Base-by-base conservation (phyloP, 2,113 vertebrate genomes). In the Talpa occidentalis region DNA sequence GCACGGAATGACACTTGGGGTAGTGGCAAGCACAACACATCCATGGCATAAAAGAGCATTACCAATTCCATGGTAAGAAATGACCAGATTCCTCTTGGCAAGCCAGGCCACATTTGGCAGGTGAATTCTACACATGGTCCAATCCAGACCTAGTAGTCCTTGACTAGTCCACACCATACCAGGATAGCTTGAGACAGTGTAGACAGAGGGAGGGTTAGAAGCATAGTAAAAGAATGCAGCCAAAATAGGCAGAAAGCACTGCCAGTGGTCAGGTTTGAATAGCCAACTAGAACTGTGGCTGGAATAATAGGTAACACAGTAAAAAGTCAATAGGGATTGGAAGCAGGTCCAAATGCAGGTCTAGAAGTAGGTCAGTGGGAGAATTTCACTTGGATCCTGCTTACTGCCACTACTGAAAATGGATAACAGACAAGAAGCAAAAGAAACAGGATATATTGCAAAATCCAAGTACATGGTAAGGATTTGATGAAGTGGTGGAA, bases 231-330 rank as follows among this genome's bases (percentile, higher is more conserved):
- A 6, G 15, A 84, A 74, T 44, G 5, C 26, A 47, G 54, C 80
- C 64, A 90, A 94, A 85, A 32, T 60, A 76, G 91, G 60, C 83
- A 70, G 59, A 91, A 93, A 90, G 28, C 9, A 22, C 35, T 62
- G 54, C 56, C 66, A 79, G 4, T 40, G 60, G 59, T 84, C 44
- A 88, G 17, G 21, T 79, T 60, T 35, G 60, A 88, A 91, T 10
- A 79, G 70, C 28, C 54, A 66, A 52, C 15, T 62, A 17, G 67
- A 72, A 6, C 32, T 47, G 17, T 77, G 35, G 54, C 5, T 69
- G 8, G 47, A 14, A 42, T 47, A 30, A 35, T 56, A 9, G 47
- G 12, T 69, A 26, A 81, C 26, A 6, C 10, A 70, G 14, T 44
- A 44, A 69, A 64, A 72, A 21, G 7, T n/a, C 78, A 69, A 5